These are phyloP conservation scores for Xenopus petersii DNA, from an alignment of 2,797 vertebrate genomes.

Conservation along the genomic window DNA sequence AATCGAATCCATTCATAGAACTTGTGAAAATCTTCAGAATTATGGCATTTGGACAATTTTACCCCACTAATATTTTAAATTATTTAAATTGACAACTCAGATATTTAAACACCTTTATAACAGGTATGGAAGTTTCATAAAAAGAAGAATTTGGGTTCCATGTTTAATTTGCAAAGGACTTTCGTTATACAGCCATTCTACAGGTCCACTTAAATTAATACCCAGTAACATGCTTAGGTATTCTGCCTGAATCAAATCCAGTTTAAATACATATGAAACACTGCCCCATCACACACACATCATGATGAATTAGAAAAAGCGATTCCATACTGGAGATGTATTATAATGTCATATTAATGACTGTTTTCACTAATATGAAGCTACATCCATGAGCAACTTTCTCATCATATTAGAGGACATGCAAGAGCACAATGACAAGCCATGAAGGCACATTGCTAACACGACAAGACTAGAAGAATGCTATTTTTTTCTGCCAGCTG, in stretches of 20 bases:
- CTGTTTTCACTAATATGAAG: conserved; percentile 68
- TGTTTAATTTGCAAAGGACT: too few relatives aligned
- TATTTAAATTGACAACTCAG: too few relatives aligned
- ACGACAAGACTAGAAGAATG: conserved; percentile 52
- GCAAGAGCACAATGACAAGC: conserved; percentile 58
- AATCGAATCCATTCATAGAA: too few relatives aligned
- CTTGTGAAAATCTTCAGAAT: too few relatives aligned
- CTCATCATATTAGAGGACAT: conserved; percentile 69
- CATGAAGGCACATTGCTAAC: conserved; percentile 64
- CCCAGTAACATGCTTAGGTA: background rate
- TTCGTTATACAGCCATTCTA: too few relatives aligned
- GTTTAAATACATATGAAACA: conserved; percentile 1
- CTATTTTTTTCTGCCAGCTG: conserved; percentile 45
- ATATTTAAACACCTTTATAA: too few relatives aligned
- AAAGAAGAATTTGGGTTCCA: too few relatives aligned
- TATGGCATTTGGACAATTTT: too few relatives aligned
- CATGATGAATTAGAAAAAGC: conserved; percentile 62
- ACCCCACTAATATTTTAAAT: too few relatives aligned
- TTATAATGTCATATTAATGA: conserved; percentile 68
- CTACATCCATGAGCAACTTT: conserved; percentile 71
- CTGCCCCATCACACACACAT: background rate
- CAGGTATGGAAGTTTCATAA: too few relatives aligned
- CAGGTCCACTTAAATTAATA: background rate
- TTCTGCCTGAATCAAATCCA: background rate
- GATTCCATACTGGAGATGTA: conserved; percentile 63